phyloP scores from a whole-genome alignment of 2,113 vertebrate species.

The Lycaon pictus region DNA sequence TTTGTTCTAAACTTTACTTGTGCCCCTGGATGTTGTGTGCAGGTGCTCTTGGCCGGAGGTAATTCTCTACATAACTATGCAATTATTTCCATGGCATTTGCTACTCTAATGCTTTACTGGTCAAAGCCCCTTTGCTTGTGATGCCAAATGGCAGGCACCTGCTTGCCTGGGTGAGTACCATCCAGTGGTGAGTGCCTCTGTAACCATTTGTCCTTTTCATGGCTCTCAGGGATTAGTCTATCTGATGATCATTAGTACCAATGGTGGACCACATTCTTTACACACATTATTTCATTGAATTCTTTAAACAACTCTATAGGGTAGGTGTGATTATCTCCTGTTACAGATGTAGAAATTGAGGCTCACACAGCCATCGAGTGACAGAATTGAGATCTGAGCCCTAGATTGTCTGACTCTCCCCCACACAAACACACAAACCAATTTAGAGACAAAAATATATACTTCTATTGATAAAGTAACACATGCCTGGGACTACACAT shows the following conservation, averaged over 20 bases:
- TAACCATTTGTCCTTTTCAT: conserved; percentile 67
- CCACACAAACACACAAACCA: background rate
- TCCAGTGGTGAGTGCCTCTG: conserved; percentile 66
- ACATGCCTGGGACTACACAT: background rate
- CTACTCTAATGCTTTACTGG: conserved; percentile 67
- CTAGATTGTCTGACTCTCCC: background rate
- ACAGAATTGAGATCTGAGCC: conserved; percentile 9
- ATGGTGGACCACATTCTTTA: background rate
- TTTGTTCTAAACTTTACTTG: conserved; percentile 65
- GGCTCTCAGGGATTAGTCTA: conserved; percentile 51
- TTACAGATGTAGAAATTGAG: conserved; percentile 51
- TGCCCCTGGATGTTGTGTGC: conserved; percentile 69
- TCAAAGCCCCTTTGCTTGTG: conserved; percentile 69
- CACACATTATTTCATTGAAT: background rate
- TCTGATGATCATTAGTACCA: background rate
- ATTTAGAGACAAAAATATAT: background rate
- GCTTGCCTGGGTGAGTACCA: conserved; percentile 70
- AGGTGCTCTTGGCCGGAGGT: conserved; percentile 66
- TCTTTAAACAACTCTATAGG: background rate
- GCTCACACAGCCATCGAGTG: background rate
- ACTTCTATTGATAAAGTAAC: background rate
- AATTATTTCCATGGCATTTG: conserved; percentile 70
- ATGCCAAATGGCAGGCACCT: conserved; percentile 68
- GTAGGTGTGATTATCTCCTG: background rate
- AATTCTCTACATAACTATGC: conserved; percentile 73